phyloP scores from a whole-genome alignment of 2,797 vertebrate genomes.

The Sebastes vulpes region DNA sequence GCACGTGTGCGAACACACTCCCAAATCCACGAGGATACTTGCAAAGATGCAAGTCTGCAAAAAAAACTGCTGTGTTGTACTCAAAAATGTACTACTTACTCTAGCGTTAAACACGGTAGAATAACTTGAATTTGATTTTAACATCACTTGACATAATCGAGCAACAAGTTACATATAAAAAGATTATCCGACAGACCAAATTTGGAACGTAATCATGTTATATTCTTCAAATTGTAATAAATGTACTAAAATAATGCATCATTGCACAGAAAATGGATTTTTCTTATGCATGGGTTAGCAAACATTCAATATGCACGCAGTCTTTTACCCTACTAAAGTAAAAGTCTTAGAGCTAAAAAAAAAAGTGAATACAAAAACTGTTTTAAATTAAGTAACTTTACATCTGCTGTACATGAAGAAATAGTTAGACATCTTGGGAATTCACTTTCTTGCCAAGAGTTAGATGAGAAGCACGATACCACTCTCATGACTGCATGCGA shows the following conservation, averaged over 20 bases:
- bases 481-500: neutral
- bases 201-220: neutral
- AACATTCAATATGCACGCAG: neutral
- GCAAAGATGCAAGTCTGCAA: neutral
- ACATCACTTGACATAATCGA: conserved; percentile 10
- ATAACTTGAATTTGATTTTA: conserved; percentile 1
- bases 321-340: neutral
- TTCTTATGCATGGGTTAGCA: neutral
- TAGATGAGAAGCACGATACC: neutral
- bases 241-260: neutral
- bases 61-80: neutral
- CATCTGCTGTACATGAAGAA: neutral
- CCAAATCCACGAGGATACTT: neutral
- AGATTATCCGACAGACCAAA: neutral
- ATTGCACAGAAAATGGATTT: neutral
- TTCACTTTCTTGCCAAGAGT: neutral
- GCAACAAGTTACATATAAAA: conserved; percentile 9
- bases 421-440: neutral
- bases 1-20: neutral
- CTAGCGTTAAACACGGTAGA: neutral
- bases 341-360: neutral
- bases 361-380: neutral
- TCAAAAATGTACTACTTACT: conserved; percentile 7
- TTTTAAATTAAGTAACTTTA: neutral
- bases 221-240: neutral